Conservation (phyloP, 1,140 invertebrate genomes). For the Drosophila ironensis region DNA sequence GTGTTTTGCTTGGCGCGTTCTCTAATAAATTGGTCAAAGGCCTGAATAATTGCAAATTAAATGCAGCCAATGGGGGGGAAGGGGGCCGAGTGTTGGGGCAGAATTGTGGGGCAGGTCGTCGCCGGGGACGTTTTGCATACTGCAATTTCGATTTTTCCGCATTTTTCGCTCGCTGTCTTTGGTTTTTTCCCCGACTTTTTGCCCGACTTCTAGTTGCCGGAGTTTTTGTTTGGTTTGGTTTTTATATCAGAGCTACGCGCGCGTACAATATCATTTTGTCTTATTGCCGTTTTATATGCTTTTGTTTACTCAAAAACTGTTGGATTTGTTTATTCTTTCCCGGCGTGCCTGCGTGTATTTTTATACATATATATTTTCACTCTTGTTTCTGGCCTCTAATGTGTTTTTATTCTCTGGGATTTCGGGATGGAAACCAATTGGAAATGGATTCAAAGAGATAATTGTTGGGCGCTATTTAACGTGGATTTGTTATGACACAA, state of each 20-base stretch:
- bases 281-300: slow-evolving; percentile 11
- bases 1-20: slow-evolving; percentile 20
- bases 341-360: slow-evolving; percentile 21
- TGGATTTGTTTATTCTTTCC: slow-evolving; percentile 60
- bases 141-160: neutral
- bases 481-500: slow-evolving; percentile 24
- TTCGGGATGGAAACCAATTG: no score
- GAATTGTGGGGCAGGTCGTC: slow-evolving; percentile 36
- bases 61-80: slow-evolving; percentile 13
- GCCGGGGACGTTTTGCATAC: slow-evolving; percentile 14
- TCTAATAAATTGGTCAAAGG: slow-evolving; percentile 68
- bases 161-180: neutral
- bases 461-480: no score
- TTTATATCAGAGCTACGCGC: slow-evolving; percentile 53
- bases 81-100: neutral
- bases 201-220: no score
- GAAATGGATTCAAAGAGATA: no score
- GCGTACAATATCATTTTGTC: slow-evolving; percentile 57
- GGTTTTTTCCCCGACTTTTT: neutral
- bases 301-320: slow-evolving; percentile 61
- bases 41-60: slow-evolving; percentile 70
- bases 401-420: no score
- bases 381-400: no score
- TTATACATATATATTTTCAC: neutral
- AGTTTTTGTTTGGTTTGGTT: slow-evolving; percentile 8